Base-by-base conservation (phyloP, 2,797 vertebrate genomes). In the Apodemus agrarius region DNA sequence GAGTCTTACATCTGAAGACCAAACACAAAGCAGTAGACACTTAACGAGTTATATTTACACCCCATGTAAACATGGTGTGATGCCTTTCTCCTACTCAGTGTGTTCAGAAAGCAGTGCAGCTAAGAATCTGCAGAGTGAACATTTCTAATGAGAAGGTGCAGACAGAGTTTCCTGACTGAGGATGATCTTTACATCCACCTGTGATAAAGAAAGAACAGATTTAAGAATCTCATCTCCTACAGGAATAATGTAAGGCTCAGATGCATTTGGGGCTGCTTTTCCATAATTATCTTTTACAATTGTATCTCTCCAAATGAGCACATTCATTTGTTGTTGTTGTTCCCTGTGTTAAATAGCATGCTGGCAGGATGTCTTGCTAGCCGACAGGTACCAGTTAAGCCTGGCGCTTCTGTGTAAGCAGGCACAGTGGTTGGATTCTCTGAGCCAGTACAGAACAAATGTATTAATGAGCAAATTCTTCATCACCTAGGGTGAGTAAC, bases 171-270 rank as follows among this genome's bases (percentile, higher is more conserved):
- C 37, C 1, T 83, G 87, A 79, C 89, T 91, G 49, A 95, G 59
- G 49, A n/a, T 65, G 76, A 90, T 90, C 67, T 94, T 82, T 74
- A 46, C 43, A 72, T 76, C 76, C 49, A 69, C 72, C 87, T 14
- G 61, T 21, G 72, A 87, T 87, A 72, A 95, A 97, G 79, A 92
- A 93, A 88, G 93, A 95, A 93, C 6, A 26, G 54, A 96, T 95
- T 95, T 91, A 95, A 88, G 95, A 94, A 95, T 85, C 89, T 95
- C 90, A 94, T 93, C 96, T 96, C 94, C 94, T 96, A 49, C 80
- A 72, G 95, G 54, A 96, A 82, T 97, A 97, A 97, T 96, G 83
- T 0, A 92, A 81, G 92, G 93, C 92, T 97, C 69, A 67, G 89
- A 67, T 13, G 52, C 40, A 34, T 93, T 59, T n/a, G 5, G 76